phyloP scores from a whole-genome alignment of 1,140 invertebrate genomes.

The Helicoverpa zea region DNA sequence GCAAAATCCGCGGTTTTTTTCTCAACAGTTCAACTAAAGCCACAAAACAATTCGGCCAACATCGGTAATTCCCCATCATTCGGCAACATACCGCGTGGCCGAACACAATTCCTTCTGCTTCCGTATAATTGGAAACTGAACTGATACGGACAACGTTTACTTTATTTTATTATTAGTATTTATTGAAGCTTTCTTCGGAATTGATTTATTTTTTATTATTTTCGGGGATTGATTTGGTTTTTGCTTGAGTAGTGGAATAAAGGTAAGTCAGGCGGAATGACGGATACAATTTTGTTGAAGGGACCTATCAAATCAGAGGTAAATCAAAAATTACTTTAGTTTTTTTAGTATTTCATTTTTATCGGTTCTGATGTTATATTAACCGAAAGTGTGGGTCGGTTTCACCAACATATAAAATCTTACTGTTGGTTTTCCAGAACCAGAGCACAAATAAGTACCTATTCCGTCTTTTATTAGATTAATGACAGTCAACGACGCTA shows the following conservation, averaged over 20 bases:
- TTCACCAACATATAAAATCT: too few relatives aligned
- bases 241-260: neutral
- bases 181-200: constrained; percentile 18
- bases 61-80: neutral
- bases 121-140: constrained; percentile 5
- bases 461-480: too few relatives aligned
- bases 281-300: neutral
- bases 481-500: too few relatives aligned
- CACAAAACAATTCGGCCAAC: constrained; percentile 1
- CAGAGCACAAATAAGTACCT: too few relatives aligned
- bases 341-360: too few relatives aligned
- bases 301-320: too few relatives aligned
- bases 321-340: too few relatives aligned
- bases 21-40: neutral
- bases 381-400: too few relatives aligned
- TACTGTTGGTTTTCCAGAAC: too few relatives aligned
- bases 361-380: too few relatives aligned
- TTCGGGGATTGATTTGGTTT: neutral
- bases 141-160: neutral
- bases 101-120: neutral
- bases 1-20: neutral
- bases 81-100: neutral
- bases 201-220: constrained; percentile 3
- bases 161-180: constrained; percentile 15
- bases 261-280: neutral